phyloP scores from a whole-genome alignment of 2,113 vertebrate genomes.

The Colossoma macropomum region DNA sequence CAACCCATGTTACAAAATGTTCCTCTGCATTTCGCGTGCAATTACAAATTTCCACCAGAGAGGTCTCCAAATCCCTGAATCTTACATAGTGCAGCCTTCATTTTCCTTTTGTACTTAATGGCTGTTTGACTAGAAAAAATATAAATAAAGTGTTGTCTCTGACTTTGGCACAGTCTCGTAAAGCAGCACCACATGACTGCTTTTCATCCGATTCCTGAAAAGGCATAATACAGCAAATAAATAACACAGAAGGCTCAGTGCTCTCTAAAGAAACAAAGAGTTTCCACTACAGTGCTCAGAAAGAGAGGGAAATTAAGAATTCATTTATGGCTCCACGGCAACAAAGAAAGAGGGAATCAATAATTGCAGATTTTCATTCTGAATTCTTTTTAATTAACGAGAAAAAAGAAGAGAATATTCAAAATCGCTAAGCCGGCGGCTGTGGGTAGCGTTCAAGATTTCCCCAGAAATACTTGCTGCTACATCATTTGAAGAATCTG shows the following conservation, averaged over 20 bases:
- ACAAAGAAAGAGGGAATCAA: not conserved
- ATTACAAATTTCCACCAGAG: no score
- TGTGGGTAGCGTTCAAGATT: not conserved
- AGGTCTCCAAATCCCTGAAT: no score
- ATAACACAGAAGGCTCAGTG: not conserved
- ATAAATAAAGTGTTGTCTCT: no score
- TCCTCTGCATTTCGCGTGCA: no score
- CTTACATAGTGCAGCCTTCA: no score
- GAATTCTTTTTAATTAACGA: slow-evolving; percentile 17
- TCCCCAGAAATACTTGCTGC: not conserved
- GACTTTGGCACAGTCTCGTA: no score
- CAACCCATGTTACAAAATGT: no score
- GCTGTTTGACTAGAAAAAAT: no score
- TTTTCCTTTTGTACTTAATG: no score
- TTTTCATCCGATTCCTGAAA: not conserved
- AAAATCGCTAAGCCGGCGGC: not conserved
- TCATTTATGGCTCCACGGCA: not conserved
- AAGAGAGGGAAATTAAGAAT: not conserved
- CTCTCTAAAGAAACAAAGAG: not conserved
- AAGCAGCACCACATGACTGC: not conserved
- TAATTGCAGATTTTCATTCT: slow-evolving; percentile 5
- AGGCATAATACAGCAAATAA: slow-evolving; percentile 5
- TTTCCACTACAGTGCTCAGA: not conserved
- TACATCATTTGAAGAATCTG: not conserved
- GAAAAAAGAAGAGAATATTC: not conserved